A percentile compares a stretch with the other conserved stretches of the same genome.
phyloP scores from a whole-genome alignment of 2,113 vertebrate species.

The Scortum barcoo region DNA sequence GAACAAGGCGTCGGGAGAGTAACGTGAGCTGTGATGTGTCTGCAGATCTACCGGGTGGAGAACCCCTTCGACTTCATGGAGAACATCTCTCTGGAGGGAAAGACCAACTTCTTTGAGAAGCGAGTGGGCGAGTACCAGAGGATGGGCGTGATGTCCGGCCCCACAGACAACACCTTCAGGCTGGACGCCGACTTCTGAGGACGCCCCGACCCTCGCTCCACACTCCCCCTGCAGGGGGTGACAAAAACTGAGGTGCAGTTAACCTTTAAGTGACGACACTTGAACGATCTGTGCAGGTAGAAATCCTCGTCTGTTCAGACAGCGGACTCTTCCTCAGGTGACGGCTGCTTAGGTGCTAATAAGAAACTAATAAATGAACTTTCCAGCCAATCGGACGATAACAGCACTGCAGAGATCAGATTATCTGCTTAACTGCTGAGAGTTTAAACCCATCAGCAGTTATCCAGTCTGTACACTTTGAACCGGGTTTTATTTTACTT shows the following conservation, averaged over 20 bases:
- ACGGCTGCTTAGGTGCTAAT: too few species aligned
- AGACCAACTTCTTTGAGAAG: conserved; percentile 99
- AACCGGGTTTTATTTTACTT: background rate
- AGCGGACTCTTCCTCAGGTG: too few species aligned
- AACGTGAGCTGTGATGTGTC: background rate
- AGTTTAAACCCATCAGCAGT: background rate
- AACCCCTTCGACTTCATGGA: conserved; percentile 99
- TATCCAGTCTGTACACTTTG: too few species aligned
- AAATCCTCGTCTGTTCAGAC: too few species aligned
- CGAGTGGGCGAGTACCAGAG: conserved; percentile 97
- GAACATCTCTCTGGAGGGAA: conserved; percentile 98
- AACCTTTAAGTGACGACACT: too few species aligned
- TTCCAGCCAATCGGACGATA: background rate
- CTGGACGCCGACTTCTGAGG: conserved; percentile 94
- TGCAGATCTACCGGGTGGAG: conserved; percentile 90
- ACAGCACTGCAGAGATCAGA: background rate
- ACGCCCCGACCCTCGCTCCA: background rate
- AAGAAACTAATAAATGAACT: background rate
- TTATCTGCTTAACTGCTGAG: background rate
- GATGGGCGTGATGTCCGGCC: conserved; percentile 96
- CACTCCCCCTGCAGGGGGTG: too few species aligned
- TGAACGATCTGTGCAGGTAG: too few species aligned
- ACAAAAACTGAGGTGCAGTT: too few species aligned
- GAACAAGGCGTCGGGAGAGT: too few species aligned
- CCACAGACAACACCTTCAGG: conserved; percentile 92